phyloP scores from a whole-genome alignment of 2,797 vertebrate species.

The Peromyscus nudipes region DNA sequence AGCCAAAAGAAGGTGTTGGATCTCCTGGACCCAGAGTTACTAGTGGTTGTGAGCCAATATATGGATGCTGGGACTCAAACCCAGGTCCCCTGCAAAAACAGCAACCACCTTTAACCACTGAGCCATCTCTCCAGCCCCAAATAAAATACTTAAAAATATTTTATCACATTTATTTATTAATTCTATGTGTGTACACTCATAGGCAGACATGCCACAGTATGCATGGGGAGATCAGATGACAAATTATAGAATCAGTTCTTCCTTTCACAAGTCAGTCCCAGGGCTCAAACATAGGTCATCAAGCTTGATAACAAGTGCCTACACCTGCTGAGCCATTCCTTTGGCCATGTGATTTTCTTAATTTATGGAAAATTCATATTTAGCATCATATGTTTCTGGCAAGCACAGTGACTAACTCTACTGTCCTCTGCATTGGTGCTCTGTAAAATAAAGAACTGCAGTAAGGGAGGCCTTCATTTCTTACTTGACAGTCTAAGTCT shows the following conservation, averaged over 20 bases:
- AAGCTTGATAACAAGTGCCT: background rate
- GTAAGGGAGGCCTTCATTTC: background rate
- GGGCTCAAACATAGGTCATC: background rate
- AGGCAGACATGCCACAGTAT: background rate
- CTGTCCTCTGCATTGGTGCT: background rate
- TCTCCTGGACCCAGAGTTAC: background rate
- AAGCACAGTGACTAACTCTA: background rate
- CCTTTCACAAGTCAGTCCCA: background rate
- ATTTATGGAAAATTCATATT: background rate
- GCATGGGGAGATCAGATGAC: background rate
- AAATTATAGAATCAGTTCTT: background rate
- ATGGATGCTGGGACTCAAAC: background rate
- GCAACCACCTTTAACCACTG: too few species aligned
- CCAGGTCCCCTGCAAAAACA: background rate
- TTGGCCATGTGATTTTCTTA: background rate
- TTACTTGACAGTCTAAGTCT: background rate
- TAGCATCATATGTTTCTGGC: slow-evolving; percentile 24
- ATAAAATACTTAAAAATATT: background rate
- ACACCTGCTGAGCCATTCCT: background rate
- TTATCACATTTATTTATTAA: background rate
- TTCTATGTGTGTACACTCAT: background rate
- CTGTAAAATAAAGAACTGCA: background rate
- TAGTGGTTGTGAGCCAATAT: background rate
- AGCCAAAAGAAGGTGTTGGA: background rate
- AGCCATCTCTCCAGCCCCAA: background rate